Evolutionary conservation across 2,888 invertebrate genomes (phyloP).

Genomic region (Hemicrepidius hirtus): DNA sequence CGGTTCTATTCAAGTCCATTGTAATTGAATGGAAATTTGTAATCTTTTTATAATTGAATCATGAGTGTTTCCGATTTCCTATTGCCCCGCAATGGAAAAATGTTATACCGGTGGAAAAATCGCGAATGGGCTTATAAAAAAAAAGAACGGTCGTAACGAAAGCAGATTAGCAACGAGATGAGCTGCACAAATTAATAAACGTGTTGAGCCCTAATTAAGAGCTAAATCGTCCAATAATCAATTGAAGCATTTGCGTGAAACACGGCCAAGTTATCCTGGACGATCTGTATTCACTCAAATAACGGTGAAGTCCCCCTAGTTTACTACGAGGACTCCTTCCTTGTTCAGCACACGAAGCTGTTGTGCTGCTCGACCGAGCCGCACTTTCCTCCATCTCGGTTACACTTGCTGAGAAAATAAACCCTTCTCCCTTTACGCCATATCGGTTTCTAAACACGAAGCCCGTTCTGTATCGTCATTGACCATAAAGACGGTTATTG

Average conservation of each 20-base stretch:
- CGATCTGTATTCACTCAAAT: conserved; percentile 56
- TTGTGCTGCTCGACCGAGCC: conserved; percentile 50
- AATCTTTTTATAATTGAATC: conserved; percentile 39
- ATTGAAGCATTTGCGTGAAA: conserved; percentile 50
- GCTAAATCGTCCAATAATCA: conserved; percentile 52
- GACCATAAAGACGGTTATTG: conserved; percentile 61
- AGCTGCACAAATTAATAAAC: conserved; percentile 45
- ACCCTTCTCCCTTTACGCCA: conserved; percentile 44
- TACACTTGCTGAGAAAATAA: conserved; percentile 21
- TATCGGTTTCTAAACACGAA: conserved; percentile 50
- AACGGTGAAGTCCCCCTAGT: conserved; percentile 58
- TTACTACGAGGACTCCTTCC: conserved; percentile 54
- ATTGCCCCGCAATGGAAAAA: conserved; percentile 1
- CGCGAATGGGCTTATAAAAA: conserved; percentile 13
- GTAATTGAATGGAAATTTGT: conserved; percentile 44
- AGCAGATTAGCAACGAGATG: conserved; percentile 38
- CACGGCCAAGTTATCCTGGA: conserved; percentile 53
- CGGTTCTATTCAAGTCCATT: conserved; percentile 37
- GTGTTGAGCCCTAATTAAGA: conserved; percentile 49
- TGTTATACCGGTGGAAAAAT: background rate
- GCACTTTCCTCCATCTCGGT: conserved; percentile 49
- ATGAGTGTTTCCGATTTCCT: conserved; percentile 14
- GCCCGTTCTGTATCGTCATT: conserved; percentile 51
- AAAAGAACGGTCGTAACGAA: conserved; percentile 34
- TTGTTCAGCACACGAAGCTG: conserved; percentile 49